Evolutionary conservation across 2,888 invertebrate genomes (phyloP), one percentile per base, ranked within the genome.

Genomic region (Megamerina dolium): DNA sequence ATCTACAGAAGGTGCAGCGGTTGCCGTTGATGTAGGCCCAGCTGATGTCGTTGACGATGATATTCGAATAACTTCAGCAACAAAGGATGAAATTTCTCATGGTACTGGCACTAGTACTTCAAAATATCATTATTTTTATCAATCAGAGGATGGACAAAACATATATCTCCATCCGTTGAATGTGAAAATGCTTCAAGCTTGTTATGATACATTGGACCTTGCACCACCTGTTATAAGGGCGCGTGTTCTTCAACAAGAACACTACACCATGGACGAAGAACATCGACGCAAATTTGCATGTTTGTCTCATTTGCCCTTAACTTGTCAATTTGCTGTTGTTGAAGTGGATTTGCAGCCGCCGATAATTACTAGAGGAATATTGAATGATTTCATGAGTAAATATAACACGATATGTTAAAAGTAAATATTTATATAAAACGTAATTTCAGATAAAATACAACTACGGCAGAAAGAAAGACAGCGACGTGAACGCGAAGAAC

Each of bases 151-250:
- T 69, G 95, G 95, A 0, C 94, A 94, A 68, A 88, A 92, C 66
- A 81, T 95, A 41, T 97, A 89, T 70, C 74, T 96, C 48, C 88
- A 94, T 70, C 85, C 89, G 12, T 72, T 96, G 58, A 96, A 96
- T 68, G 85, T 89, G 8, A 85, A 87, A 47, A 87, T 95, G 80
- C 70, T 97, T 57, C 86, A 88, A 60, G 80, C 83, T 44, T 84
- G 88, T 44, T 94, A 91, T 74, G 92, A 91, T 6, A 78, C 80
- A 6, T 73, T 95, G 45, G 85, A 87, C 44, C 75, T 80, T 41
- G 85, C 87, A 41, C 95, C 96, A 31, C 76, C 72, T 16, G 60
- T 75, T 3, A 77, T 96, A 40, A 77, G 74, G 3, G 93, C 88
- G 1, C 81, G 78, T 41, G 83, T 96, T 33, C 67, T 95, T n/a